These are phyloP conservation scores for Gastrophysa polygoni DNA, from an alignment of 2,888 invertebrate genomes.

Conservation along the genomic window DNA sequence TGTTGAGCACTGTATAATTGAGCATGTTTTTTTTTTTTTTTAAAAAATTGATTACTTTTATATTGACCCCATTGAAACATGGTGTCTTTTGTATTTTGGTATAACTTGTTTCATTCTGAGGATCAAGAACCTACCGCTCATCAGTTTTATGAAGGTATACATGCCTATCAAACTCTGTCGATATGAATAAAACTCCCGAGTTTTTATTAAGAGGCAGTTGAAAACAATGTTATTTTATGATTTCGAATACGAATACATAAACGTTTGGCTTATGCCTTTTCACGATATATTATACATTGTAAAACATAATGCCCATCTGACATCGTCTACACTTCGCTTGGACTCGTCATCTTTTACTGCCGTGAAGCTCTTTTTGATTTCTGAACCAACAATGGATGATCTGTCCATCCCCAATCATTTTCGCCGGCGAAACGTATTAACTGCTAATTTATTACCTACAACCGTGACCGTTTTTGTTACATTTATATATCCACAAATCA, in stretches of 20 bases:
- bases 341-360: constrained; percentile 21
- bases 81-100: no score
- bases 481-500: constrained; percentile 11
- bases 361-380: constrained; percentile 15
- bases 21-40: no score
- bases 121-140: neutral
- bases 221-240: constrained; percentile 52
- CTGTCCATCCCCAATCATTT: constrained; percentile 16
- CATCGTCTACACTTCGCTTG: constrained; percentile 42
- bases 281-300: constrained; percentile 51
- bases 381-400: constrained; percentile 16
- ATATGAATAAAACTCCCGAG: constrained; percentile 46
- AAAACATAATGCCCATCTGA: constrained; percentile 48
- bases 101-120: neutral
- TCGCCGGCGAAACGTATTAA: constrained; percentile 15
- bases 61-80: no score
- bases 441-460: constrained; percentile 16
- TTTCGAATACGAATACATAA: constrained; percentile 48
- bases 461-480: constrained; percentile 11
- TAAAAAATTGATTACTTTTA: no score
- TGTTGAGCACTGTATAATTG: no score
- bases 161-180: constrained; percentile 11
- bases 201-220: constrained; percentile 48
- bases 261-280: constrained; percentile 48
- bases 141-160: neutral